Base-by-base conservation (phyloP, 2,888 invertebrate species). In the Drosophila affinis region DNA sequence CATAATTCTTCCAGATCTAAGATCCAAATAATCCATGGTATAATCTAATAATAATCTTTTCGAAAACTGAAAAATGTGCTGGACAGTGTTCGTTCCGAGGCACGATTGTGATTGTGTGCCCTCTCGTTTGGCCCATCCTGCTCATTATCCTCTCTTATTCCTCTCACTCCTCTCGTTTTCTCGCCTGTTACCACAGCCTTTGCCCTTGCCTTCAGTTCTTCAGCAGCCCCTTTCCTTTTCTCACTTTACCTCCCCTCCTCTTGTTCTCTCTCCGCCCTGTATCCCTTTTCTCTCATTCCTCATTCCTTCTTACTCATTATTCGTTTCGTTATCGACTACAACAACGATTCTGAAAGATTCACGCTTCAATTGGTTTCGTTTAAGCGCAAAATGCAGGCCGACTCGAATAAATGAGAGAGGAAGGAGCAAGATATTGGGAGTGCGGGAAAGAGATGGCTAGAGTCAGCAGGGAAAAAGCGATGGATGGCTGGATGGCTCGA, bases 291-390 rank as follows among this genome's bases (percentile, higher is more conserved):
- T 39, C 24, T 47, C 24, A 34, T 29, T 21, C 55, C 55, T 51
- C 24, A 32, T 29, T 21, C 55, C 55, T 51, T 55, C 58, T 47
- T 46, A 56, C 77, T 81, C 77, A 75, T 78, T 81, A 80, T 80
- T 51, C 65, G 78, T 48, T 65, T 70, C 84, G 81, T 78, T 86
- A 86, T 70, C 76, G 59, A 62, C 62, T 61, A 49, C 62, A 51
- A 47, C 49, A 62, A 72, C 60, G 70, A 87, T 79, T 79, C 77
- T 81, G 82, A 75, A 78, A 83, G 87, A 88, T 88, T 88, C 83
- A 81, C 84, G 87, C 81, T 86, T 85, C 87, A 83, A 85, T 83
- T 86, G 88, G 78, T 83, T 86, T 83, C 79, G 67, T 79, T 86
- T 78, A 79, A 79, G 88, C 86, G 77, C 69, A 76, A 84, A 87